Evolutionary conservation across 2,888 invertebrate species (phyloP).

Genomic region (Cheilosia scutellata): DNA sequence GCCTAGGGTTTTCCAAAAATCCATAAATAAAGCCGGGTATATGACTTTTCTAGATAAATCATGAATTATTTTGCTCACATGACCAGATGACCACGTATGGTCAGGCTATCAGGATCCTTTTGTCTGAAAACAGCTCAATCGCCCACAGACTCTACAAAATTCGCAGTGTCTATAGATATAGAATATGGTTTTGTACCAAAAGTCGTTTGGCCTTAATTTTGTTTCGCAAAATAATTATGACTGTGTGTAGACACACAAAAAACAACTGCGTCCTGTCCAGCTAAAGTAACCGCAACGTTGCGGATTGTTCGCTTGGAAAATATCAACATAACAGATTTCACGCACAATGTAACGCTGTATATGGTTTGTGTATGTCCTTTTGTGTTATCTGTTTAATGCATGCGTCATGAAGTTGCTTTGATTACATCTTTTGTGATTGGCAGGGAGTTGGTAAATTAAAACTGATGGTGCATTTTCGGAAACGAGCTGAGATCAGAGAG

Average conservation of each 20-base stretch:
- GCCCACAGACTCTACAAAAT: not conserved
- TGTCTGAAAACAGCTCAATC: slow-evolving; percentile 29
- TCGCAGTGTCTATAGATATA: not conserved
- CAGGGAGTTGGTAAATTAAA: slow-evolving; percentile 6
- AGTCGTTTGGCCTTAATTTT: slow-evolving; percentile 22
- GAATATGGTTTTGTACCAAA: not conserved
- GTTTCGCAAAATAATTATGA: slow-evolving; percentile 8
- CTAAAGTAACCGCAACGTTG: not conserved
- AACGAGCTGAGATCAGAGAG: not conserved
- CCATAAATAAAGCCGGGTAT: slow-evolving; percentile 4
- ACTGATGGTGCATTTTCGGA: not conserved
- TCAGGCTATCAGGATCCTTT: slow-evolving; percentile 9
- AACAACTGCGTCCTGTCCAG: not conserved
- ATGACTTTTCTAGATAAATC: slow-evolving; percentile 5
- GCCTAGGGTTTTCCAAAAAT: not conserved
- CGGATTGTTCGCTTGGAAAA: slow-evolving; percentile 34
- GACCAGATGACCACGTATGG: not conserved
- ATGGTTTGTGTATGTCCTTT: not conserved
- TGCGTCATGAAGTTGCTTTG: slow-evolving; percentile 18
- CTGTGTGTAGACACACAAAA: not conserved
- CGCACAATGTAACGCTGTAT: slow-evolving; percentile 12
- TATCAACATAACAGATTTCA: slow-evolving; percentile 31
- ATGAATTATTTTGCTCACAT: not conserved
- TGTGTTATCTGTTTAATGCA: slow-evolving; percentile 8
- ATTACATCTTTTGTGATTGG: slow-evolving; percentile 1